Evolutionary conservation across 1,140 invertebrate species (phyloP).

Genomic region (Scaptomyza pallida): DNA sequence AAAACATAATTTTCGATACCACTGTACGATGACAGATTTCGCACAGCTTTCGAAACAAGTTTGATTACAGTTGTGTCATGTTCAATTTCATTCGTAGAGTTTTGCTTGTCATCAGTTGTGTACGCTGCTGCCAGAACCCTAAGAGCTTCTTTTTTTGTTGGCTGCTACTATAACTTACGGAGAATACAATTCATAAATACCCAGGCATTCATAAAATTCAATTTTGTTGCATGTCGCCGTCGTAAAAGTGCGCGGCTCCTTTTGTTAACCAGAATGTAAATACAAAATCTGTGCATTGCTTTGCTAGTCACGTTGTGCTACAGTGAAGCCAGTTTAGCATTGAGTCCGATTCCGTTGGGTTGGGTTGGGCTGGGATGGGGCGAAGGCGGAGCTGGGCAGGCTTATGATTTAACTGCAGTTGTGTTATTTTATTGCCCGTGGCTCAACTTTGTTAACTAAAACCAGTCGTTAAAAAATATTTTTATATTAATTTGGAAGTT

Average conservation of each 20-base stretch:
- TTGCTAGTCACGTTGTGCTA: slow-evolving; percentile 72
- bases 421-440: slow-evolving; percentile 46
- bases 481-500: not conserved
- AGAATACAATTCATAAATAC: slow-evolving; percentile 80
- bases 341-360: slow-evolving; percentile 17
- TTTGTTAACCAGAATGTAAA: slow-evolving; percentile 65
- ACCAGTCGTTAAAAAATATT: slow-evolving; percentile 3
- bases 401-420: slow-evolving; percentile 69
- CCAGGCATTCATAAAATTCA: slow-evolving; percentile 78
- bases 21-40: slow-evolving; percentile 41
- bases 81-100: slow-evolving; percentile 71
- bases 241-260: slow-evolving; percentile 75
- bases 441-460: slow-evolving; percentile 14
- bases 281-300: slow-evolving; percentile 75
- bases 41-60: slow-evolving; percentile 55
- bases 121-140: slow-evolving; percentile 15
- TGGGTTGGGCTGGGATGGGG: slow-evolving; percentile 36
- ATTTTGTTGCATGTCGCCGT: slow-evolving; percentile 80
- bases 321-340: slow-evolving; percentile 20
- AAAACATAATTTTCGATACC: slow-evolving; percentile 1
- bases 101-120: slow-evolving; percentile 58
- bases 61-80: slow-evolving; percentile 77
- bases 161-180: slow-evolving; percentile 49
- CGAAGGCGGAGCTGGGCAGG: slow-evolving; percentile 20
- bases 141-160: slow-evolving; percentile 41